phyloP scores from a whole-genome alignment of 2,888 invertebrate genomes.

The Acleris emargana region DNA sequence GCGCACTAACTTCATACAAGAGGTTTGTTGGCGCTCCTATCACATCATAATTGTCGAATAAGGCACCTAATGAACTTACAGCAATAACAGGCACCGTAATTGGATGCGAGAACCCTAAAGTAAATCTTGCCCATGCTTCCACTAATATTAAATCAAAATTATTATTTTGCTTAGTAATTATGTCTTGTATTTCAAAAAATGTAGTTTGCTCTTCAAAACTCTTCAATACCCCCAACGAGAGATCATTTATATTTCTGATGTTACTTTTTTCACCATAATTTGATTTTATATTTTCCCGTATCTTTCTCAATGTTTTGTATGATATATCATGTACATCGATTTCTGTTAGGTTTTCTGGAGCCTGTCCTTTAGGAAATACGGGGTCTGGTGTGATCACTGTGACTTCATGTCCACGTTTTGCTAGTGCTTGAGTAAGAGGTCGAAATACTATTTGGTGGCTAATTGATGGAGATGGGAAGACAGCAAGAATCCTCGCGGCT shows the following conservation, averaged over 20 bases:
- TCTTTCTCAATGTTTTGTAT: conserved; percentile 41
- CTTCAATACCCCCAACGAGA: not conserved
- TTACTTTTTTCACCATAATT: not conserved
- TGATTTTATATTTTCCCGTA: not conserved
- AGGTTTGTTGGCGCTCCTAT: not conserved
- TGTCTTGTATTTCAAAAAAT: conserved; percentile 1
- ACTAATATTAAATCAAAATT: conserved; percentile 12
- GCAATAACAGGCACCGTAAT: not conserved
- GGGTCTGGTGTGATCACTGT: conserved; percentile 69
- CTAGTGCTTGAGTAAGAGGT: conserved; percentile 63
- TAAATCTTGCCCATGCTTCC: not conserved
- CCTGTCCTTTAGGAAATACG: conserved; percentile 48
- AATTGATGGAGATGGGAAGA: conserved; percentile 65
- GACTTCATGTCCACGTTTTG: conserved; percentile 70
- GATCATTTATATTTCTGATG: not conserved
- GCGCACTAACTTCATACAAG: not conserved
- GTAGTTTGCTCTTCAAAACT: conserved; percentile 2
- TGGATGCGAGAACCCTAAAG: not conserved
- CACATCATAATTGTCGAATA: not conserved
- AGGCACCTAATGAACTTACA: not conserved
- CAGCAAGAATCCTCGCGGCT: conserved; percentile 58
- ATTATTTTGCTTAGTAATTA: conserved; percentile 6
- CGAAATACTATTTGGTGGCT: conserved; percentile 75
- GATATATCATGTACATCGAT: conserved; percentile 57
- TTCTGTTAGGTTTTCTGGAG: conserved; percentile 62